Evolutionary conservation across 2,797 vertebrate genomes (phyloP).

Genomic region (Periophthalmus magnuspinnatus): DNA sequence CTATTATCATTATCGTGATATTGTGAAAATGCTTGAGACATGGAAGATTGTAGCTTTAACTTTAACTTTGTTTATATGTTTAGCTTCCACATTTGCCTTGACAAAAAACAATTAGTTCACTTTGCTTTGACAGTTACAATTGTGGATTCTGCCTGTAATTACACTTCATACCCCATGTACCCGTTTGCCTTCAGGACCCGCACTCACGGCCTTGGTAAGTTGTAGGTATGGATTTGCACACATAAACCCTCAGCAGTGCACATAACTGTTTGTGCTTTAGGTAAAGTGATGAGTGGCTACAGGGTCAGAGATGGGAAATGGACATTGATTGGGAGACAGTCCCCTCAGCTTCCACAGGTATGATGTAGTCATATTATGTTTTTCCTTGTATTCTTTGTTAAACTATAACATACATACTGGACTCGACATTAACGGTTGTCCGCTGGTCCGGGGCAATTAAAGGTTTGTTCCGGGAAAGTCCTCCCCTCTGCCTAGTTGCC

Average conservation of each 20-base stretch:
- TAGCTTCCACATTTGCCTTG: background rate
- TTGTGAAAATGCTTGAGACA: background rate
- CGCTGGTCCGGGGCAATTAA: too few species aligned
- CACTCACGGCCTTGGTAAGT: constrained; percentile 91
- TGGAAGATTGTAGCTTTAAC: background rate
- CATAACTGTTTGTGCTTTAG: constrained; percentile 66
- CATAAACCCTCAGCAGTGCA: background rate
- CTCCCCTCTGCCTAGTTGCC: too few species aligned
- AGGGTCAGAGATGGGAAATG: constrained; percentile 90
- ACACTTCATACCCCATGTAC: constrained; percentile 88
- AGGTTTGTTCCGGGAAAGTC: too few species aligned
- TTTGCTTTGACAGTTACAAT: constrained; percentile 81
- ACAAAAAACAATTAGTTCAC: background rate
- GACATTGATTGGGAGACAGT: constrained; percentile 92
- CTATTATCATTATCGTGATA: background rate
- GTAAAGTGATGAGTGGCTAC: constrained; percentile 95
- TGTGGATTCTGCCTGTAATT: constrained; percentile 90
- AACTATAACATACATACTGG: too few species aligned
- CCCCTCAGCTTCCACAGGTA: constrained; percentile 95
- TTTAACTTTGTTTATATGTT: background rate
- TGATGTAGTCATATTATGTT: constrained; percentile 3
- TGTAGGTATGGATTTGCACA: background rate
- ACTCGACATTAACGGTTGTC: too few species aligned
- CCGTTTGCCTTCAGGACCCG: constrained; percentile 97
- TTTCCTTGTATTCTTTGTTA: too few species aligned